A percentile compares a stretch with the other conserved stretches of the same genome.
Evolutionary conservation across 1,140 invertebrate species (phyloP).

Genomic region (Drosophila ironensis): DNA sequence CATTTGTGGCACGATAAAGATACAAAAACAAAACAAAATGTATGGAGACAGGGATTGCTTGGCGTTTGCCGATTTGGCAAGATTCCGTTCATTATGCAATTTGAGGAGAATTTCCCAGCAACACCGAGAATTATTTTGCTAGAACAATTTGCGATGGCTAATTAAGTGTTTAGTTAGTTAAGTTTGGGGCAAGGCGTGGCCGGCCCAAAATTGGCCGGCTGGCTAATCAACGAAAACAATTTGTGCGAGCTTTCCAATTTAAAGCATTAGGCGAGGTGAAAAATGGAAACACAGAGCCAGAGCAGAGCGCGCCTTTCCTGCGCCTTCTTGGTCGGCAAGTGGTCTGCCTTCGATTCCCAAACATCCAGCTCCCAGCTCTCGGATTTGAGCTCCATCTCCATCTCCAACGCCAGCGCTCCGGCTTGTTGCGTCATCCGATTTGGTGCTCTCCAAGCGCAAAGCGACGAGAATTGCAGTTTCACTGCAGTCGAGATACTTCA

Average conservation of each 20-base stretch:
- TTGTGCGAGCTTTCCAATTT: slow-evolving; percentile 50
- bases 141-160: slow-evolving; percentile 60
- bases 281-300: slow-evolving; percentile 29
- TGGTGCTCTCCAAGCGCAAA: not conserved
- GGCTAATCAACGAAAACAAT: slow-evolving; percentile 43
- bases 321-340: slow-evolving; percentile 67
- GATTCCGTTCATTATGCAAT: slow-evolving; percentile 44
- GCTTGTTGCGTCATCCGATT: slow-evolving; percentile 54
- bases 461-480: slow-evolving; percentile 53
- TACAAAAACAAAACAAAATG: no score
- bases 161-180: slow-evolving; percentile 58
- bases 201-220: slow-evolving; percentile 20
- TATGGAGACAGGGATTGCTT: slow-evolving; percentile 21
- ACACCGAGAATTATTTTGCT: slow-evolving; percentile 8
- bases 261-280: slow-evolving; percentile 13
- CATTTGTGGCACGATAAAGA: slow-evolving; percentile 51
- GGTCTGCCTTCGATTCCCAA: slow-evolving; percentile 68
- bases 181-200: slow-evolving; percentile 1
- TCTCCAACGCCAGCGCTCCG: not conserved
- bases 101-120: slow-evolving; percentile 35
- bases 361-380: not conserved
- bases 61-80: slow-evolving; percentile 32
- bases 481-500: slow-evolving; percentile 68
- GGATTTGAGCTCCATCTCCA: not conserved
- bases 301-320: slow-evolving; percentile 38